Evolutionary conservation across 1,140 invertebrate species (phyloP).

Genomic region (Pemphigus obesinymphae): DNA sequence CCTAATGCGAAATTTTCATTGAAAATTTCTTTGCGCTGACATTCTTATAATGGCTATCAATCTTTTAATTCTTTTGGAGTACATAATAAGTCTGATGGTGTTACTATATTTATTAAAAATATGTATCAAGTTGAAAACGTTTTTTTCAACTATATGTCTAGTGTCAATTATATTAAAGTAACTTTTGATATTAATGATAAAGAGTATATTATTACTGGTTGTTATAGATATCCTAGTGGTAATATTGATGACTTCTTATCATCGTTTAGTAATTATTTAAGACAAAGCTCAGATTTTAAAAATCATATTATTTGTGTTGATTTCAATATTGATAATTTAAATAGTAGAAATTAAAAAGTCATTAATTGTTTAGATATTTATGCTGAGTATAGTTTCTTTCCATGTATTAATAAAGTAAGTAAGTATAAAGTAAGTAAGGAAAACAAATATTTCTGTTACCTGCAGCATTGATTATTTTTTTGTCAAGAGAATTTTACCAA

Average conservation of each 20-base stretch:
- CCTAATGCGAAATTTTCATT: too few species aligned
- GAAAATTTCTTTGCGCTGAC: too few species aligned
- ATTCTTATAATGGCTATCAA: constrained; percentile 4
- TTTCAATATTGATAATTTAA: not conserved
- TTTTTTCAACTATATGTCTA: not conserved
- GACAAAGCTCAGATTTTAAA: not conserved
- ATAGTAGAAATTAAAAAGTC: not conserved
- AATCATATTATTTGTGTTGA: too few species aligned
- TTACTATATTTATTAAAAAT: not conserved
- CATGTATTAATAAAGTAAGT: not conserved
- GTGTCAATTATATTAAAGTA: not conserved
- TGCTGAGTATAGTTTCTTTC: not conserved
- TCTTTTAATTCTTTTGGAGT: not conserved
- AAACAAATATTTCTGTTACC: not conserved
- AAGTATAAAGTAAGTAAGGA: too few species aligned
- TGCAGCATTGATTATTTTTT: not conserved
- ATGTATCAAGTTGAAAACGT: not conserved
- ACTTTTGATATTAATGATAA: not conserved
- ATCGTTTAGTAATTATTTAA: not conserved
- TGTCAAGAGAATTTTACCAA: not conserved
- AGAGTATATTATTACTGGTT: not conserved
- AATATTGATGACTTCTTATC: not conserved
- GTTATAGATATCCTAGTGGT: not conserved
- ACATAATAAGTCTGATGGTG: not conserved
- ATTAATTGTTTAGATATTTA: not conserved